Evolutionary conservation across 2,888 invertebrate genomes (phyloP).

Genomic region (Therioaphis trifolii): DNA sequence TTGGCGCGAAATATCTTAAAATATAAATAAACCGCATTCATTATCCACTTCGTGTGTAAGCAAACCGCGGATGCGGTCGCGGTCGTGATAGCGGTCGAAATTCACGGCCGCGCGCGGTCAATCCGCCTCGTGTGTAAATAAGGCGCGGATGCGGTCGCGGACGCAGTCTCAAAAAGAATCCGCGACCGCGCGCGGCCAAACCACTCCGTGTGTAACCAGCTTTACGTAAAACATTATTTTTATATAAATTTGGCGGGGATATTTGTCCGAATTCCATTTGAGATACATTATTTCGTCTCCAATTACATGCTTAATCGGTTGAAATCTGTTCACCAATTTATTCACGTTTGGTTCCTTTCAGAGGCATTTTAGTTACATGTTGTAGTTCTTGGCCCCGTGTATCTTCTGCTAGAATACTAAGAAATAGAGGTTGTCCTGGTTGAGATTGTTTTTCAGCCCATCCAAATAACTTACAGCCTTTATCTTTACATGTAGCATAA

Average conservation of each 20-base stretch:
- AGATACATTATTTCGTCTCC: neutral
- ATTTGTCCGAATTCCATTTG: neutral
- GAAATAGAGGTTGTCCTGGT: neutral
- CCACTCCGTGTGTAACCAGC: too few species aligned
- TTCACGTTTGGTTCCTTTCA: neutral
- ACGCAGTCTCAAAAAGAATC: too few species aligned
- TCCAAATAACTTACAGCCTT: neutral
- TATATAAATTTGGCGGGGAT: neutral
- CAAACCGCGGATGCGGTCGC: too few species aligned
- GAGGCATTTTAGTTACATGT: neutral
- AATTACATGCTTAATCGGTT: neutral
- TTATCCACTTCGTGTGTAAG: too few species aligned
- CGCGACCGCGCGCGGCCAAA: too few species aligned
- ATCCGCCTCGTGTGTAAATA: too few species aligned
- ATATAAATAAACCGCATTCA: too few species aligned
- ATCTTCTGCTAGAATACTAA: neutral
- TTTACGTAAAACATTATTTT: too few species aligned
- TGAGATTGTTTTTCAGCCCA: neutral
- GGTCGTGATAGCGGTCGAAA: too few species aligned
- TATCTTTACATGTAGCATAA: conserved; percentile 3
- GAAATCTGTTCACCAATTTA: neutral
- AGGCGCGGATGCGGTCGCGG: too few species aligned
- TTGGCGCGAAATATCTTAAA: too few species aligned
- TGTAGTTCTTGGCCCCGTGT: neutral
- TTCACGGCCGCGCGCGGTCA: too few species aligned